Base-by-base conservation (phyloP, 23 tunicate genomes). In the Clavelina lepadiformis region DNA sequence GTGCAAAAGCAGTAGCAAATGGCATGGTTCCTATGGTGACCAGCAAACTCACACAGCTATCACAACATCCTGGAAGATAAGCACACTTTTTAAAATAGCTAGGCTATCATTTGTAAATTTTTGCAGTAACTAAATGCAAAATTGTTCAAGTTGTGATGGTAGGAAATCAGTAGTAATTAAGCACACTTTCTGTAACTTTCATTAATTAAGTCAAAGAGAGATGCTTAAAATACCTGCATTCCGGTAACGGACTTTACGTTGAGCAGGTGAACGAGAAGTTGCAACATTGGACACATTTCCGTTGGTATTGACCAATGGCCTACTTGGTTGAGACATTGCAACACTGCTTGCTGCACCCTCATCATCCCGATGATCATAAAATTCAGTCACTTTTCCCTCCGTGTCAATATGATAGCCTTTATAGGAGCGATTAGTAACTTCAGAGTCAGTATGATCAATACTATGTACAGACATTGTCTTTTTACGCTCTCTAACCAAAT, bases 401-500 rank as follows among this genome's bases (percentile, higher is more conserved):
- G 45, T 26, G 36, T 81, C 97, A 64, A 89, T 89, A 29, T 76
- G 69, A 52, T 89, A 89, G 15, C 97, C 97, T 46, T 79, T 69
- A 63, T 89, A 89, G 3, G 68, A 72, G 46, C 50, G 74, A 64
- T 73, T 75, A 66, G 36, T 45, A 3, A 57, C 60, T 28, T 35
- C 36, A 35, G 33, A 76, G 47, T 70, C 57, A 55, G 46, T 67
- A 68, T 79, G 87, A 64, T 85, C 94, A 51, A 88, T 25, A 28
- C 96, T 88, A 53, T 88, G 77, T 18, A 88, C 73, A 19, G 96
- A 88, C 96, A 88, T 88, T 46, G 18, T n/a, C n/a, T n/a, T n/a
- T n/a, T n/a, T n/a, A n/a, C n/a, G n/a, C n/a, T n/a, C n/a, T n/a
- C n/a, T n/a, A n/a, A n/a, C n/a, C n/a, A n/a, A n/a, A n/a, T n/a